A percentile compares a stretch with the other conserved stretches of the same genome.
Evolutionary conservation across 2,797 vertebrate species (phyloP).

Genomic region (Macrochelys suwanniensis): DNA sequence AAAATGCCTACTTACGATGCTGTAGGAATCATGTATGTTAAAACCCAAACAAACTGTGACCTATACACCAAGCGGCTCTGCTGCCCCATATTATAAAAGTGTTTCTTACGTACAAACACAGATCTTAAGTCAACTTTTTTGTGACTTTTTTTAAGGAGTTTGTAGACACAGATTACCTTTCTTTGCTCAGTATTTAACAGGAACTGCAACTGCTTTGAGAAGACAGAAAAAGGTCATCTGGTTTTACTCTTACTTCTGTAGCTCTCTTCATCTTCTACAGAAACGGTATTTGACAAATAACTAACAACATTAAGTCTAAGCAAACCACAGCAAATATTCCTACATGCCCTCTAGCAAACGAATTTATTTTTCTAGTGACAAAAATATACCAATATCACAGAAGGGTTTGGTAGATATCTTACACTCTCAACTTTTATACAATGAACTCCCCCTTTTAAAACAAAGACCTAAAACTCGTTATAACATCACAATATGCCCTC

Average conservation of each 20-base stretch:
- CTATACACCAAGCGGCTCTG: not conserved
- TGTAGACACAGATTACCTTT: not conserved
- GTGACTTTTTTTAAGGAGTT: not conserved
- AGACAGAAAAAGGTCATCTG: not conserved
- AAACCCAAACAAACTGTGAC: not conserved
- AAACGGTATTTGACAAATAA: constrained; percentile 23
- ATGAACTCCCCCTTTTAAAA: not conserved
- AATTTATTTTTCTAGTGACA: not conserved
- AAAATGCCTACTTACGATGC: not conserved
- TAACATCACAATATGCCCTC: not conserved
- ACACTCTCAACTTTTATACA: not conserved
- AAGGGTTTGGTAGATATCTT: not conserved
- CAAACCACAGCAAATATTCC: constrained; percentile 10
- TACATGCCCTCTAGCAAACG: not conserved
- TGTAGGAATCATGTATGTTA: not conserved
- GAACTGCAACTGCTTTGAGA: not conserved
- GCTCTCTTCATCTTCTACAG: not conserved
- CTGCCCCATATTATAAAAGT: not conserved
- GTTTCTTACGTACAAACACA: not conserved
- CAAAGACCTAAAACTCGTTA: not conserved
- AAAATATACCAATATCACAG: not conserved
- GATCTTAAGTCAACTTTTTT: not conserved
- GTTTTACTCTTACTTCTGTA: not conserved
- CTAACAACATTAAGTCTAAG: not conserved
- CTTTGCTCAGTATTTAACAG: not conserved